Evolutionary conservation across 2,888 invertebrate species (phyloP).

Genomic region (Melinaea menophilus): DNA sequence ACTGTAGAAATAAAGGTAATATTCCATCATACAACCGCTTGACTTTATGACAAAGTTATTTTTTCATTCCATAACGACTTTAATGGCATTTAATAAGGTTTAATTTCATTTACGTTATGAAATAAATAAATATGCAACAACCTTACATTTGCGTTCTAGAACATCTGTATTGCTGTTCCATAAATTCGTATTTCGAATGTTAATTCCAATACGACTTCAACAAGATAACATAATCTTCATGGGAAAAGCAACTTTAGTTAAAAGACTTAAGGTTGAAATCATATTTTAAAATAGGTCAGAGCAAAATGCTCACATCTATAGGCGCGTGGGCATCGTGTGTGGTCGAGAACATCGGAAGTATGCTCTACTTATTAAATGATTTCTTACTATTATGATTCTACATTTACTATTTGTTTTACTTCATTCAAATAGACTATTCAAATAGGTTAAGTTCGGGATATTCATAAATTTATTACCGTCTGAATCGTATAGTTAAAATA

Average conservation of each 20-base stretch:
- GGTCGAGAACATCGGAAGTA: conserved; percentile 34
- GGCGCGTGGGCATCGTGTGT: conserved; percentile 40
- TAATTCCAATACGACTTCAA: conserved; percentile 1
- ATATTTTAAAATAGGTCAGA: background rate
- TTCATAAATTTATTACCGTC: background rate
- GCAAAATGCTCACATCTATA: conserved; percentile 11
- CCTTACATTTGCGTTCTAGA: conserved; percentile 2
- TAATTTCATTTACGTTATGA: conserved; percentile 9
- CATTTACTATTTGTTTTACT: conserved; percentile 9
- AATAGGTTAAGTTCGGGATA: conserved; percentile 1
- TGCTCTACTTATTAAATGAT: conserved; percentile 35
- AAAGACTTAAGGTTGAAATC: background rate
- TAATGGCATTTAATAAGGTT: conserved; percentile 9
- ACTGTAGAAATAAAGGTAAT: conserved; percentile 7
- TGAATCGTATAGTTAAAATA: too few relatives aligned
- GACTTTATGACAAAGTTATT: background rate
- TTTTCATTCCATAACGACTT: background rate
- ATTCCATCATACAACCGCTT: background rate
- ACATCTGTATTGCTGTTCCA: conserved; percentile 8
- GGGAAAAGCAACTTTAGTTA: background rate
- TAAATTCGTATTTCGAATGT: conserved; percentile 8
- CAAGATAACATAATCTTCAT: background rate
- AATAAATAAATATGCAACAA: background rate
- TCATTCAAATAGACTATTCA: background rate
- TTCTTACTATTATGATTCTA: conserved; percentile 22